Percentiles rank a stretch among this genome's conserved stretches.
Evolutionary conservation across 1,140 invertebrate species (phyloP).

Genomic region (Drosophila eugracilis): DNA sequence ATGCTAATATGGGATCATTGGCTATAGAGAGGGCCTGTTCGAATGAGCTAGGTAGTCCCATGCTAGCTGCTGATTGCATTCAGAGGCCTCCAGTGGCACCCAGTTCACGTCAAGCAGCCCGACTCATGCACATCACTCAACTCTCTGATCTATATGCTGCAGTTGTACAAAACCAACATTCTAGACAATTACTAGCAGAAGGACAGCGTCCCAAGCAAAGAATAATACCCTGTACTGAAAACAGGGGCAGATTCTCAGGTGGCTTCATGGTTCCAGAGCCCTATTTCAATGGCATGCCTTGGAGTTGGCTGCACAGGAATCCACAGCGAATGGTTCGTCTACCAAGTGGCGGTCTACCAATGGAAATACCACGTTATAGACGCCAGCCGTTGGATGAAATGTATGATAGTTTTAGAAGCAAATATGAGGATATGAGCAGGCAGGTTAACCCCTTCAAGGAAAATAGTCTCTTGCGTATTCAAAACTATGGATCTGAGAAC

Average conservation of each 20-base stretch:
- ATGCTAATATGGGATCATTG: not conserved
- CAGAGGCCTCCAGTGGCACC: not conserved
- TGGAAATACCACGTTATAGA: not conserved
- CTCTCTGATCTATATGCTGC: slow-evolving; percentile 18
- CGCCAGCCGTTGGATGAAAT: not conserved
- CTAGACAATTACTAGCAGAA: not conserved
- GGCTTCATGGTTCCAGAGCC: slow-evolving; percentile 10
- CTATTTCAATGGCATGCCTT: slow-evolving; percentile 4
- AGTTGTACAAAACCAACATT: slow-evolving; percentile 10
- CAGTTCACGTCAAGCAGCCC: not conserved
- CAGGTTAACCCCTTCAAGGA: not conserved
- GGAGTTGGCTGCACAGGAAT: slow-evolving; percentile 3
- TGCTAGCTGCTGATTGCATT: not conserved
- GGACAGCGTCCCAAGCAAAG: not conserved
- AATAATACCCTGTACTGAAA: slow-evolving; percentile 5
- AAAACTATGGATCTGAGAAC: not conserved
- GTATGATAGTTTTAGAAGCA: not conserved
- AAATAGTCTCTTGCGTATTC: not conserved
- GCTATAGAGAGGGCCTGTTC: too few relatives aligned
- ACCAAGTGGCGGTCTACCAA: not conserved
- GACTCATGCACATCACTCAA: not conserved
- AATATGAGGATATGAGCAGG: not conserved
- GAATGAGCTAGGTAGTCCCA: not conserved
- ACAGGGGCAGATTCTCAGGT: not conserved
- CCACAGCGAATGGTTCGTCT: not conserved